Evolutionary conservation across 2,888 invertebrate species (phyloP).

Genomic region (Ophonus ardosiacus): DNA sequence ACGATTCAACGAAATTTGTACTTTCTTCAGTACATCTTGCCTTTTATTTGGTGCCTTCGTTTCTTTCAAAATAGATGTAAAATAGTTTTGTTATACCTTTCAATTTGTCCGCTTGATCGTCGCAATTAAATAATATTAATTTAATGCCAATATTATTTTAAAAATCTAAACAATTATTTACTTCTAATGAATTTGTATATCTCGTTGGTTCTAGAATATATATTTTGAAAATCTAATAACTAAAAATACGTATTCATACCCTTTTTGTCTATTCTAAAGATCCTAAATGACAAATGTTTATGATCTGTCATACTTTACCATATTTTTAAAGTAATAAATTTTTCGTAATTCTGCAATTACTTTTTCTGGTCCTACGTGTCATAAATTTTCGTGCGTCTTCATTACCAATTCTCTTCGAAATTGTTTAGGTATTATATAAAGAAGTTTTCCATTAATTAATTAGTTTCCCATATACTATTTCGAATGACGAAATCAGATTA

Average conservation of each 20-base stretch:
- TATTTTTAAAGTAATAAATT: background rate
- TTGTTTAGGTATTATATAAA: background rate
- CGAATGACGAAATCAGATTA: background rate
- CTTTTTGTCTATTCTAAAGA: background rate
- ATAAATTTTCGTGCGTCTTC: background rate
- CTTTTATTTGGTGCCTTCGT: background rate
- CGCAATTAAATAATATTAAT: background rate
- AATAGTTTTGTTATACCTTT: background rate
- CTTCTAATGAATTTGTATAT: background rate
- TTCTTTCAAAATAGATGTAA: background rate
- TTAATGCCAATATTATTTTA: background rate
- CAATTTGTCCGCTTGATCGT: background rate
- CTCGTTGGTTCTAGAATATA: background rate
- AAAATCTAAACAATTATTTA: background rate
- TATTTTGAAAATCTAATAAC: background rate
- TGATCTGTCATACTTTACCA: background rate
- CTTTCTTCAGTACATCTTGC: background rate
- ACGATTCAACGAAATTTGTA: background rate
- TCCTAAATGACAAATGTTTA: background rate
- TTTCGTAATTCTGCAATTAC: background rate
- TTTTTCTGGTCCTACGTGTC: background rate
- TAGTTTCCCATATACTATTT: background rate
- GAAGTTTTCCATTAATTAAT: background rate
- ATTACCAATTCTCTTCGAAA: background rate
- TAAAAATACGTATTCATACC: background rate